These are phyloP conservation scores for Temnothorax unifasciatus DNA, from an alignment of 2,888 invertebrate species.

Conservation along the genomic window DNA sequence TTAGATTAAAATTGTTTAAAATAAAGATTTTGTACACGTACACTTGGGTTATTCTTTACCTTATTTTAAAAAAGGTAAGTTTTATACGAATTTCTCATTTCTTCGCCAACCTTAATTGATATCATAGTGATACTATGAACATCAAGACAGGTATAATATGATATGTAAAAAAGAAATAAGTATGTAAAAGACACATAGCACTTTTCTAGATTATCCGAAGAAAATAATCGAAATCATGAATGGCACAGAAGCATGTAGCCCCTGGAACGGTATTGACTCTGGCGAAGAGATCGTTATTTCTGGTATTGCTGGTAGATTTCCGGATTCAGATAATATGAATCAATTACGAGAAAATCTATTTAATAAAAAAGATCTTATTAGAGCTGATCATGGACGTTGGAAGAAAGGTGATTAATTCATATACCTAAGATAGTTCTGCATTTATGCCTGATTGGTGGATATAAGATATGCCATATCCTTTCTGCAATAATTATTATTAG, in stretches of 20 bases:
- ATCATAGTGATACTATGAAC: not conserved
- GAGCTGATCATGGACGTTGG: not conserved
- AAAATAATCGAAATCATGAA: not conserved
- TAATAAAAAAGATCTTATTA: slow-evolving; percentile 6
- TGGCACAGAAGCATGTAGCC: not conserved
- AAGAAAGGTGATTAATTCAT: not conserved
- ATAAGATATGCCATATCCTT: not conserved
- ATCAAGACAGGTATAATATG: not conserved
- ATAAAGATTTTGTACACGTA: no score
- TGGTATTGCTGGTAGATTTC: slow-evolving; percentile 91
- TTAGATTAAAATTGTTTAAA: no score
- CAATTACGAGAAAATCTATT: slow-evolving; percentile 1
- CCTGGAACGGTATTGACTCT: slow-evolving; percentile 6
- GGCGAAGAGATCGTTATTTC: slow-evolving; percentile 88
- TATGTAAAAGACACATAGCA: not conserved
- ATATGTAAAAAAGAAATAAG: not conserved
- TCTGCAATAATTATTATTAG: not conserved
- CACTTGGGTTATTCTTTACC: no score
- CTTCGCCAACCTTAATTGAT: no score
- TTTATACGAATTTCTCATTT: not conserved
- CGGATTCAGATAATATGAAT: slow-evolving; percentile 91
- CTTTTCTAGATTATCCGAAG: not conserved
- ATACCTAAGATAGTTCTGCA: not conserved
- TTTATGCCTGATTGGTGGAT: not conserved
- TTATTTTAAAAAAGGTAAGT: no score